A percentile compares a stretch with the other conserved stretches of the same genome.
These are phyloP conservation scores for Thoracochromis brauschi DNA, from an alignment of 2,113 vertebrate genomes.

Conservation along the genomic window DNA sequence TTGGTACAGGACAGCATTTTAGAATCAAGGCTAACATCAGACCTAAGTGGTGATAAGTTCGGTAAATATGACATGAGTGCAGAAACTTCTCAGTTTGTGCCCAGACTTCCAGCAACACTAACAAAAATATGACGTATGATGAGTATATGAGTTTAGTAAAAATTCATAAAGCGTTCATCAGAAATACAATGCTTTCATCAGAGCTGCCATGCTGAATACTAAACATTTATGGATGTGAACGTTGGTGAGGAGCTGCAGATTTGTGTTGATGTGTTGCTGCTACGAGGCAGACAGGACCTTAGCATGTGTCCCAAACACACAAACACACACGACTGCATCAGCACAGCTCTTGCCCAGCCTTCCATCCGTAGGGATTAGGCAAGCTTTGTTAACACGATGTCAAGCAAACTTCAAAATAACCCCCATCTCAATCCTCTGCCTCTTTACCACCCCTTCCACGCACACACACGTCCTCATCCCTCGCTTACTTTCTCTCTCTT, in stretches of 20 bases:
- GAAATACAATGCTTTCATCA: not conserved
- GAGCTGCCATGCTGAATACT: not conserved
- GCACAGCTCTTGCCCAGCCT: slow-evolving; percentile 12
- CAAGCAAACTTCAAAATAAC: slow-evolving; percentile 60
- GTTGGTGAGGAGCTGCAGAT: not conserved
- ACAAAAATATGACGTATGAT: not conserved
- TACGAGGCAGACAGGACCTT: not conserved
- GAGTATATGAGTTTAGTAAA: not conserved
- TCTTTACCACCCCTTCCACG: not conserved
- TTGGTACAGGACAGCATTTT: not conserved
- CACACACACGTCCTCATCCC: not conserved
- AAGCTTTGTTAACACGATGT: slow-evolving; percentile 61
- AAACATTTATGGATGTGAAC: not conserved
- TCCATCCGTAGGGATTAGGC: slow-evolving; percentile 42
- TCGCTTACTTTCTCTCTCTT: not conserved
- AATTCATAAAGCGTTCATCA: not conserved
- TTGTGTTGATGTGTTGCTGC: not conserved
- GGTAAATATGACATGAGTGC: not conserved
- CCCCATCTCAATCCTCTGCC: slow-evolving; percentile 16
- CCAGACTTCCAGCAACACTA: not conserved
- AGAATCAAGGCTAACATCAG: not conserved
- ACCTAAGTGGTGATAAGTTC: not conserved
- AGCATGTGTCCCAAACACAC: not conserved
- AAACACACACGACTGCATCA: not conserved
- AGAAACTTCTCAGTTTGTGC: not conserved